Percentiles rank a stretch among this genome's conserved stretches.
phyloP scores from a whole-genome alignment of 2,797 vertebrate species.

The Myotis planiceps region DNA sequence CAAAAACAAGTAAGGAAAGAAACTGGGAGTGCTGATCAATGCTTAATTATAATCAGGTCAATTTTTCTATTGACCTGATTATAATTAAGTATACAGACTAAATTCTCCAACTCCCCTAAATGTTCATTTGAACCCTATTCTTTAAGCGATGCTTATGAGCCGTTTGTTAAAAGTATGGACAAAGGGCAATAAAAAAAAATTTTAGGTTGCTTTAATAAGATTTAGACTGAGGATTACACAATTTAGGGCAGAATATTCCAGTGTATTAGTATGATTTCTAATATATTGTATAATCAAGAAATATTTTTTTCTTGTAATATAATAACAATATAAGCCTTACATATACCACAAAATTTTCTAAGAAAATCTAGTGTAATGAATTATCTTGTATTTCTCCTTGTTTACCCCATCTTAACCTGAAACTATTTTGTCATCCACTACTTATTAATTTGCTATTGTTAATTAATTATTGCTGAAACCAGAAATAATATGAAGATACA shows the following conservation, averaged over 20 bases:
- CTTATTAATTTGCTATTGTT: slow-evolving; percentile 32
- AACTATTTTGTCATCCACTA: slow-evolving; percentile 23
- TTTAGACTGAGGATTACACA: not conserved
- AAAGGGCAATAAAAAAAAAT: not conserved
- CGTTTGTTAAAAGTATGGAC: not conserved
- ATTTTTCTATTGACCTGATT: not conserved
- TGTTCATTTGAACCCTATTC: not conserved
- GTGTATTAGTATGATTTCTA: slow-evolving; percentile 26
- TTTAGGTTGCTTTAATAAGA: not conserved
- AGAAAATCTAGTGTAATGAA: not conserved
- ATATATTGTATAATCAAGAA: slow-evolving; percentile 20
- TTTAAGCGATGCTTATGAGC: not conserved
- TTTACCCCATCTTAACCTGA: not conserved
- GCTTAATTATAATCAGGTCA: not conserved
- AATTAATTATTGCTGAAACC: slow-evolving; percentile 22
- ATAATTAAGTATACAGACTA: not conserved
- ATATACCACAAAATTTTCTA: not conserved
- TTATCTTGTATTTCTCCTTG: slow-evolving; percentile 33
- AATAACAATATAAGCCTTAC: slow-evolving; percentile 27
- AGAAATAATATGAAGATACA: slow-evolving; percentile 23
- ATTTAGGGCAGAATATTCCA: not conserved
- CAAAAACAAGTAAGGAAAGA: not conserved
- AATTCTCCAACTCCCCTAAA: not conserved
- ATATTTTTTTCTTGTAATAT: not conserved
- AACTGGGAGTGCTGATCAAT: not conserved